phyloP scores from a whole-genome alignment of 2,888 invertebrate genomes.

The Cremastinae sp. region DNA sequence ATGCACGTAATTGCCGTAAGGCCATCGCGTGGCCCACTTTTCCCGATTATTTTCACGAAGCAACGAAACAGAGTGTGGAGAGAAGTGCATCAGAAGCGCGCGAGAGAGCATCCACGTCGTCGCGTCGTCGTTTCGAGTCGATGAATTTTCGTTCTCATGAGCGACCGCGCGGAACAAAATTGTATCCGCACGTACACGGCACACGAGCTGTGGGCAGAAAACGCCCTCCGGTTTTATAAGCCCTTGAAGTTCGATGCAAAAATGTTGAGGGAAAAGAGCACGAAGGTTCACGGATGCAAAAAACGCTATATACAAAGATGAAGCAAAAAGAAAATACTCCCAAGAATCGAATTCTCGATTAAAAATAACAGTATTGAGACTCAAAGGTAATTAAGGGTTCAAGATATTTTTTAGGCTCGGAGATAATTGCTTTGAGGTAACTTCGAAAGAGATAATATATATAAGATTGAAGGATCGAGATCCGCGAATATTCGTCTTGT shows the following conservation, averaged over 20 bases:
- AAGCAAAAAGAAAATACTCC: too few relatives aligned
- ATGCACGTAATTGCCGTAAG: slow-evolving; percentile 6
- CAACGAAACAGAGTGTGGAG: slow-evolving; percentile 19
- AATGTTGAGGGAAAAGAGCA: slow-evolving; percentile 39
- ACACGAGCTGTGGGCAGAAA: not conserved
- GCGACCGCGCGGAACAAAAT: slow-evolving; percentile 59
- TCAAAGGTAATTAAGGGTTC: too few relatives aligned
- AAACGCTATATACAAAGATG: not conserved
- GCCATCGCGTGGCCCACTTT: slow-evolving; percentile 24
- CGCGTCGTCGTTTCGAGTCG: slow-evolving; percentile 57
- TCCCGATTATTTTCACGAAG: slow-evolving; percentile 46
- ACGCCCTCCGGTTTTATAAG: slow-evolving; percentile 28
- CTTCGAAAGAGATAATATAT: too few relatives aligned
- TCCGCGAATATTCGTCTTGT: too few relatives aligned
- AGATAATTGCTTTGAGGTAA: too few relatives aligned
- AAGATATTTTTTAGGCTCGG: too few relatives aligned
- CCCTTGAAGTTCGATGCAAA: slow-evolving; percentile 55
- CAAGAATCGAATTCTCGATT: too few relatives aligned
- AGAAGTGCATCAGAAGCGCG: slow-evolving; percentile 17
- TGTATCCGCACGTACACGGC: slow-evolving; percentile 18
- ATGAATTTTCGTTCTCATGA: slow-evolving; percentile 61
- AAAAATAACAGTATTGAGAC: too few relatives aligned
- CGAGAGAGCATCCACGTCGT: slow-evolving; percentile 9
- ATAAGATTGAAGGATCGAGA: too few relatives aligned
- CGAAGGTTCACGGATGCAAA: slow-evolving; percentile 54